These are phyloP conservation scores for Sarcophaga subvicina DNA, from an alignment of 2,888 invertebrate species.

Conservation along the genomic window DNA sequence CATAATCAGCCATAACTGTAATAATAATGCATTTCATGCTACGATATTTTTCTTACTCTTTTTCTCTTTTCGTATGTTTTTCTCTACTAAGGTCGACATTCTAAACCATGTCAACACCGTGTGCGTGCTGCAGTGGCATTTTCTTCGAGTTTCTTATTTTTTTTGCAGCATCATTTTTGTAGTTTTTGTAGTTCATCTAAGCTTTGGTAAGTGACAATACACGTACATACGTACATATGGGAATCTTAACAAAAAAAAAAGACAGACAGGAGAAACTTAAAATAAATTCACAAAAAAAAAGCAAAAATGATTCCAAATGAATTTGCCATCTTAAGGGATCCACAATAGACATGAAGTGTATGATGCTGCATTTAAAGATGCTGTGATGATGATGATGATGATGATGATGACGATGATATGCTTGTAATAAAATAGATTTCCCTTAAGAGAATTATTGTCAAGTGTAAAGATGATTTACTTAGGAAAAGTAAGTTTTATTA, in stretches of 20 bases:
- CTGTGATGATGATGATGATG: background rate
- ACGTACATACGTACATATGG: background rate
- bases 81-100: background rate
- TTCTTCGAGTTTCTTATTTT: background rate
- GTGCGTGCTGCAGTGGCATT: slow-evolving; percentile 47
- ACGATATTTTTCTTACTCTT: background rate
- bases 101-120: slow-evolving; percentile 46
- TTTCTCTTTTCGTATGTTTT: background rate
- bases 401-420: slow-evolving; percentile 42
- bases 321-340: slow-evolving; percentile 53
- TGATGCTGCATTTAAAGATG: background rate
- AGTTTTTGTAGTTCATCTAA: background rate
- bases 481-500: slow-evolving; percentile 26
- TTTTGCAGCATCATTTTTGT: slow-evolving; percentile 1
- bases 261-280: background rate
- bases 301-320: slow-evolving; percentile 21
- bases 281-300: slow-evolving; percentile 2
- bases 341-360: slow-evolving; percentile 21
- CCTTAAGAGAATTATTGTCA: slow-evolving; percentile 64
- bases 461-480: slow-evolving; percentile 35
- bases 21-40: slow-evolving; percentile 42
- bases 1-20: slow-evolving; percentile 42
- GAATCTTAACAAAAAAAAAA: background rate
- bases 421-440: slow-evolving; percentile 70
- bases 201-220: slow-evolving; percentile 16